phyloP scores from a whole-genome alignment of 2,113 vertebrate genomes.

The Centropristis striata region DNA sequence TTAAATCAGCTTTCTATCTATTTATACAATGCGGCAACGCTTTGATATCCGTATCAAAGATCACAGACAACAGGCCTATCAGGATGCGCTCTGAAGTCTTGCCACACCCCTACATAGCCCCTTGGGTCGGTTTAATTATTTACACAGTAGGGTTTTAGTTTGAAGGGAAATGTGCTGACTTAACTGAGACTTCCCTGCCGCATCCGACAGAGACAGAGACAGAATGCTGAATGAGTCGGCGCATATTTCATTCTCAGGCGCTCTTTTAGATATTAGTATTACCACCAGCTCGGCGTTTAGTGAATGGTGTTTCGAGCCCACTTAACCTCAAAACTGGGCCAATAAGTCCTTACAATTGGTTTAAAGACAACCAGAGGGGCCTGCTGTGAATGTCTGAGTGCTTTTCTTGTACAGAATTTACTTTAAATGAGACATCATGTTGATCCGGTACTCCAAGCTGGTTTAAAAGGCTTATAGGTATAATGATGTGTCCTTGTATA shows the following conservation, averaged over 20 bases:
- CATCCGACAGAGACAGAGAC: conserved; percentile 35
- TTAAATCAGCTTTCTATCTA: conserved; percentile 56
- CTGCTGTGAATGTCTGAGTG: conserved; percentile 4
- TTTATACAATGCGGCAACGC: conserved; percentile 56
- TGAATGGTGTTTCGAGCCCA: neutral
- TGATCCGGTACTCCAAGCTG: neutral
- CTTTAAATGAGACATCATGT: neutral
- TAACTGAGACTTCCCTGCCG: conserved; percentile 41
- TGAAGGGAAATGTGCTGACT: conserved; percentile 74
- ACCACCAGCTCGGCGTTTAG: conserved; percentile 5
- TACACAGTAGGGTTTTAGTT: conserved; percentile 63
- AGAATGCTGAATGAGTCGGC: conserved; percentile 53
- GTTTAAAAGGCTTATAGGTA: neutral
- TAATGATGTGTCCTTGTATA: too few species aligned
- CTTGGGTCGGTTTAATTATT: conserved; percentile 72
- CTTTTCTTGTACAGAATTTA: neutral
- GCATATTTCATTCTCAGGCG: conserved; percentile 32
- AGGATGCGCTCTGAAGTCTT: conserved; percentile 55
- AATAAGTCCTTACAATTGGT: conserved; percentile 1
- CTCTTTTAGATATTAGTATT: conserved; percentile 9
- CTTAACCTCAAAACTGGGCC: conserved; percentile 31
- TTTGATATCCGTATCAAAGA: conserved; percentile 70
- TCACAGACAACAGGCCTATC: conserved; percentile 62
- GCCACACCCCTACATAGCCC: conserved; percentile 55
- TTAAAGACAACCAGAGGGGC: conserved; percentile 1